phyloP scores from a whole-genome alignment of 2,888 invertebrate genomes.

The Ophion obscuratus region DNA sequence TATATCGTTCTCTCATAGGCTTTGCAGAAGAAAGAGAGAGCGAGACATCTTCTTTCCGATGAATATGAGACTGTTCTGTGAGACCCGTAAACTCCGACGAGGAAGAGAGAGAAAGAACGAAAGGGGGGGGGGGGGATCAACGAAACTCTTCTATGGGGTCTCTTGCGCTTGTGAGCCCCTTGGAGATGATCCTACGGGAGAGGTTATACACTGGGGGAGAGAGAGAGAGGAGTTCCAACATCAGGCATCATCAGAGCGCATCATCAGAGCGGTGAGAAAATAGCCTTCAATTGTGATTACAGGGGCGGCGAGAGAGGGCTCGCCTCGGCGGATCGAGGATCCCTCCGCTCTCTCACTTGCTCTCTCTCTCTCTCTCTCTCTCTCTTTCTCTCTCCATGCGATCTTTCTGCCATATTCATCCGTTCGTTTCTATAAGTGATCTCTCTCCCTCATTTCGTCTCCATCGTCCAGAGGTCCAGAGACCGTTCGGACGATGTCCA shows the following conservation, averaged over 20 bases:
- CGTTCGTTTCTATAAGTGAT: conserved; percentile 59
- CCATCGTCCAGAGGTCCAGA: conserved; percentile 29
- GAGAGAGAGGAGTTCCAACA: conserved; percentile 58
- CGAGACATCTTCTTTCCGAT: conserved; percentile 54
- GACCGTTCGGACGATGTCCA: conserved; percentile 50
- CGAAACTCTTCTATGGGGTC: conserved; percentile 65
- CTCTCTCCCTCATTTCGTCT: conserved; percentile 35
- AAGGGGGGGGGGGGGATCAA: conserved; percentile 44
- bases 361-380: conserved; percentile 44
- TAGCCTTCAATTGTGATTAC: conserved; percentile 84
- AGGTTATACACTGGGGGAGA: conserved; percentile 76
- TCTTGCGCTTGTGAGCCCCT: conserved; percentile 65
- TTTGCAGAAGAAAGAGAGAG: conserved; percentile 22
- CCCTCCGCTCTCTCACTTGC: conserved; percentile 66
- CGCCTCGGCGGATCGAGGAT: conserved; percentile 75
- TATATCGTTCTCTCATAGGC: conserved; percentile 39
- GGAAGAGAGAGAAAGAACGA: conserved; percentile 44
- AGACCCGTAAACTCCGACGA: conserved; percentile 55
- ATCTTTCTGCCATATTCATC: conserved; percentile 49
- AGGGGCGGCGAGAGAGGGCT: conserved; percentile 81
- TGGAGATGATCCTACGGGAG: conserved; percentile 80
- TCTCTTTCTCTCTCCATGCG: conserved; percentile 51
- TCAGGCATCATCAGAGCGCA: conserved; percentile 83
- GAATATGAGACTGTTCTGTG: conserved; percentile 54
- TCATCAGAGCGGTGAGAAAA: conserved; percentile 84